Conservation (phyloP, 2,113 vertebrate species). For the Myotis lucifugus region DNA sequence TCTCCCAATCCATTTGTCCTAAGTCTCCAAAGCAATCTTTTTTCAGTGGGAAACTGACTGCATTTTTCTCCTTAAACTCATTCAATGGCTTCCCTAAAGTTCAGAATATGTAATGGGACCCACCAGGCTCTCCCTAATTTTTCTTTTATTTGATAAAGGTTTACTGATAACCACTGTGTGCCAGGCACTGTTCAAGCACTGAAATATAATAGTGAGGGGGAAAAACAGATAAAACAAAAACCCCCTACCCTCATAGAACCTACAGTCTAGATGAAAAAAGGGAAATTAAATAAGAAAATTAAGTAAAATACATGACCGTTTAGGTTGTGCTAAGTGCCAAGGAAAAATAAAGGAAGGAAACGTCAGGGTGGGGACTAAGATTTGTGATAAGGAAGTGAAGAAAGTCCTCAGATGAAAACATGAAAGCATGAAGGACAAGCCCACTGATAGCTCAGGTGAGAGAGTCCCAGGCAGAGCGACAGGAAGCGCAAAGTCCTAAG, state of each 20-base stretch:
- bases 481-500: neutral
- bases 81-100: neutral
- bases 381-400: neutral
- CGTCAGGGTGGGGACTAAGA: neutral
- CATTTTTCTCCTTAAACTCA: neutral
- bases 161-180: neutral
- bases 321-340: neutral
- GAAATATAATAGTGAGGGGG: neutral
- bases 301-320: neutral
- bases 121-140: neutral
- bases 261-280: neutral
- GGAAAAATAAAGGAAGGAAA: neutral
- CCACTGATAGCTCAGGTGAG: neutral
- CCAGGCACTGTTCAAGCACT: neutral
- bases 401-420: neutral
- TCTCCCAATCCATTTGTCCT: neutral
- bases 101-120: neutral
- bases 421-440: neutral
- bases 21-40: neutral
- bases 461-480: neutral
- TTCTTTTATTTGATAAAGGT: neutral
- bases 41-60: neutral
- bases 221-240: neutral
- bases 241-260: neutral
- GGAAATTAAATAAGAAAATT: neutral